phyloP scores from a whole-genome alignment of 1,140 invertebrate genomes.

The Dreissena polymorpha region DNA sequence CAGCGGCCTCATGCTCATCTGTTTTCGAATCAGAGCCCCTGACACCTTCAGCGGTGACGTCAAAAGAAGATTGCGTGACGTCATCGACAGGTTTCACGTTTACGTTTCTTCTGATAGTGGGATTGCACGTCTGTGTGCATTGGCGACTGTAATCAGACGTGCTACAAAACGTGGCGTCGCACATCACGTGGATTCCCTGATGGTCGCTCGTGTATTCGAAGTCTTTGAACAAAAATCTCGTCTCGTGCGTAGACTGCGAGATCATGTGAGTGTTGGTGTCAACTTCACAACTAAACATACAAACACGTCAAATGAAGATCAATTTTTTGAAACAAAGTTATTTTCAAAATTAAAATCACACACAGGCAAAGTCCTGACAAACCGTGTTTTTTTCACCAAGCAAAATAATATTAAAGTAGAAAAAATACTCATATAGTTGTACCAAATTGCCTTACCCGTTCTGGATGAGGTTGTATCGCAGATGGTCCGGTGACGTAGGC shows the following conservation, averaged over 20 bases:
- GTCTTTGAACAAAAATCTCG: constrained; percentile 55
- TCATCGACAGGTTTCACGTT: background rate
- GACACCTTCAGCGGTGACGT: background rate
- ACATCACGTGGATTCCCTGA: constrained; percentile 42
- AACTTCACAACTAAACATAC: constrained; percentile 21
- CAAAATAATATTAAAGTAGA: background rate
- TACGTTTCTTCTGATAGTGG: background rate
- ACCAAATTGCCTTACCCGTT: constrained; percentile 44
- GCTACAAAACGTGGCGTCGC: constrained; percentile 55
- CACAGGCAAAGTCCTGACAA: background rate
- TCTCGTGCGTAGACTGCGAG: constrained; percentile 56
- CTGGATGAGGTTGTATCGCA: constrained; percentile 48
- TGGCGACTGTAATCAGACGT: constrained; percentile 24
- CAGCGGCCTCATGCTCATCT: background rate
- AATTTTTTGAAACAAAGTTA: background rate
- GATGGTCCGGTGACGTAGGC: background rate
- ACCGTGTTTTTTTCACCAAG: background rate
- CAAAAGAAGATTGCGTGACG: background rate
- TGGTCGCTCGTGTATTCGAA: constrained; percentile 54
- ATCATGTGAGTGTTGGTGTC: constrained; percentile 53
- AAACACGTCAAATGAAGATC: background rate
- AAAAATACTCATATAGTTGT: background rate
- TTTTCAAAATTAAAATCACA: background rate
- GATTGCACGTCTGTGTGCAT: constrained; percentile 51
- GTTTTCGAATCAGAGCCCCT: too few relatives aligned